These are phyloP conservation scores for Drosophila sucinea DNA, from an alignment of 1,140 invertebrate genomes.

Conservation along the genomic window DNA sequence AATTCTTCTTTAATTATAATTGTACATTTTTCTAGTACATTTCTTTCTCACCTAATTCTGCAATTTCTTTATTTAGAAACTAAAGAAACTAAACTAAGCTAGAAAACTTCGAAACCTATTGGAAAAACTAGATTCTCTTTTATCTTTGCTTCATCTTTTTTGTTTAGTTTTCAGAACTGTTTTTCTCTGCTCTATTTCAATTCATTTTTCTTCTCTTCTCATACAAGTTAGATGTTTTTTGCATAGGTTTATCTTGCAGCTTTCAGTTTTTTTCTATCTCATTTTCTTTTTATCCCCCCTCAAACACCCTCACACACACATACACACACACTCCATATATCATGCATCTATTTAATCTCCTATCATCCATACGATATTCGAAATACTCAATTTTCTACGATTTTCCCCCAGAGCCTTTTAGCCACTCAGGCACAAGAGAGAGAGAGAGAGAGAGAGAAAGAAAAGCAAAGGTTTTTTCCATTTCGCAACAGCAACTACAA, in stretches of 20 bases:
- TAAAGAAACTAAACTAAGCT: too few relatives aligned
- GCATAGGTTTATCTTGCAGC: background rate
- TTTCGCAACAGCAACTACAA: background rate
- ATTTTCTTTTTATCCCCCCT: conserved; percentile 28
- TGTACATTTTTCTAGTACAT: too few relatives aligned
- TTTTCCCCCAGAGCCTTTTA: conserved; percentile 24
- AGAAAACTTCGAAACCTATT: background rate
- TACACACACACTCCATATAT: conserved; percentile 31
- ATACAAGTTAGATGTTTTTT: background rate
- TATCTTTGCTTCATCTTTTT: background rate
- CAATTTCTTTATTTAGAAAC: too few relatives aligned
- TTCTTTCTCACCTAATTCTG: too few relatives aligned
- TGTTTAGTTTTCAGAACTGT: background rate
- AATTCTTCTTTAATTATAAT: too few relatives aligned
- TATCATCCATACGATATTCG: conserved; percentile 38
- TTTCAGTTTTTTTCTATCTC: conserved; percentile 30
- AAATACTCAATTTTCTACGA: conserved; percentile 30
- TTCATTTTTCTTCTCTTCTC: background rate
- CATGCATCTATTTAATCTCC: conserved; percentile 52
- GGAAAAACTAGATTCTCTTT: background rate
- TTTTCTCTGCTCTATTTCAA: background rate
- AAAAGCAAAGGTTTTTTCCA: background rate
- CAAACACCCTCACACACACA: background rate
- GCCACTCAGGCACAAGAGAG: conserved; percentile 8
- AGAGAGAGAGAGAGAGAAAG: background rate